Conservation (phyloP, 1,140 invertebrate species). For the Ridgeia piscesae region DNA sequence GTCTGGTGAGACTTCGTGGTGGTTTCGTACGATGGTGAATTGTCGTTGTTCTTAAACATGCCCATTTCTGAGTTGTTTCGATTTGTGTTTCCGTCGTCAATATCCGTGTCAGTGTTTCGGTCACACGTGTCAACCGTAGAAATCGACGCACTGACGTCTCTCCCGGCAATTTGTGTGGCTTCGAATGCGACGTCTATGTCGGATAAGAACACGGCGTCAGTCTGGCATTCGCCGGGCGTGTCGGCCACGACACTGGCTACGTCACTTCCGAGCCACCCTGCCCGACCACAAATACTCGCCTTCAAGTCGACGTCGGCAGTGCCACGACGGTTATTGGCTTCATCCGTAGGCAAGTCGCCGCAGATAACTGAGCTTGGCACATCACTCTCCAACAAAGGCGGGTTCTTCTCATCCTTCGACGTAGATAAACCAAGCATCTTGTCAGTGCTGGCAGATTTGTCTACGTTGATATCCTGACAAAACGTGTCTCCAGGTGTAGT, state of each 20-base stretch:
- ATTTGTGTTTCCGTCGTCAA: background rate
- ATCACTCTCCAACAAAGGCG: background rate
- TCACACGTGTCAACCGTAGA: background rate
- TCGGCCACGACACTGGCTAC: background rate
- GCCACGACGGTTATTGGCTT: background rate
- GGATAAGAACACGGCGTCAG: too few relatives aligned
- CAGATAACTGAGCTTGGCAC: background rate
- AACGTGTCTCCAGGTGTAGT: background rate
- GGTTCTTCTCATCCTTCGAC: background rate
- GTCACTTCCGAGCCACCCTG: background rate
- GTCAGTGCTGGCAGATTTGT: background rate
- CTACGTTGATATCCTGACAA: background rate
- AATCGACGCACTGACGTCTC: background rate
- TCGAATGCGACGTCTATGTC: too few relatives aligned
- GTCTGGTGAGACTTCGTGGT: too few relatives aligned
- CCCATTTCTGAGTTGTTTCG: background rate
- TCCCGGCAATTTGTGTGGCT: too few relatives aligned
- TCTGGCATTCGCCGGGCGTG: too few relatives aligned
- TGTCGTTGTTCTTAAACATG: background rate
- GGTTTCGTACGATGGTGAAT: background rate
- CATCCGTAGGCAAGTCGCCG: background rate
- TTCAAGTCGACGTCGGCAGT: background rate
- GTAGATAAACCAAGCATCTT: background rate
- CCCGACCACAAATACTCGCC: background rate
- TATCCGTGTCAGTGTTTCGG: background rate